Evolutionary conservation across 2,888 invertebrate species (phyloP), one percentile per base, ranked within the genome.

Genomic region (Philereme transversata): DNA sequence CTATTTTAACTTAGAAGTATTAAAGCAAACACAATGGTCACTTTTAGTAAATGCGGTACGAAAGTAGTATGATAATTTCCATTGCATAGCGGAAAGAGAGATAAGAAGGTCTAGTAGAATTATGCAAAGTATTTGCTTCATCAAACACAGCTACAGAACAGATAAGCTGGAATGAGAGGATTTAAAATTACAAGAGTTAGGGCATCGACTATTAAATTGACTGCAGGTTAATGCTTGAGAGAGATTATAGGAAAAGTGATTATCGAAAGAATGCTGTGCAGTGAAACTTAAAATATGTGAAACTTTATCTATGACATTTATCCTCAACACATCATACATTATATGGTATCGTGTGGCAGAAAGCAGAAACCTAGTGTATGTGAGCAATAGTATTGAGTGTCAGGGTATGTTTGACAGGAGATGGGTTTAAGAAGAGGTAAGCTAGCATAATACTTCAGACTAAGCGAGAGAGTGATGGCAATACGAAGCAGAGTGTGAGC

Each of bases 1-100:
- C 47, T 55, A 52, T 44, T 22, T 22, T 22, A 22, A 22, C 49
- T 11, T 44, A 50, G 49, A 49, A 36, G 51, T 46, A 51, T 44
- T 22, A 34, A n/a, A 33, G 22, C 38, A 48, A 7, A 5, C 48
- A 44, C 48, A 40, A 49, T n/a, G 35, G 35, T 11, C 8, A 38
- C 22, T 33, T 4, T 38, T 34, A 41, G 8, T 55, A 52, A 40
- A 52, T 44, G 52, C 48, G 9, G 40, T 48, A 43, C 40, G 48
- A 36, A 43, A 4, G n/a, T 41, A 41, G 9, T 9, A 10, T 10
- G 10, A n/a, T 10, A 10, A 10, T 43, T 43, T 43, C 5, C n/a
- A 5, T 10, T 43, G 43, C 43, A 4, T 10, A 38, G 5, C 10
- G 10, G 10, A 43, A 5, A 43, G 43, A 10, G n/a, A n/a, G 43